These are phyloP conservation scores for Pelecanus crispus DNA, from an alignment of 2,113 vertebrate species.

Conservation along the genomic window DNA sequence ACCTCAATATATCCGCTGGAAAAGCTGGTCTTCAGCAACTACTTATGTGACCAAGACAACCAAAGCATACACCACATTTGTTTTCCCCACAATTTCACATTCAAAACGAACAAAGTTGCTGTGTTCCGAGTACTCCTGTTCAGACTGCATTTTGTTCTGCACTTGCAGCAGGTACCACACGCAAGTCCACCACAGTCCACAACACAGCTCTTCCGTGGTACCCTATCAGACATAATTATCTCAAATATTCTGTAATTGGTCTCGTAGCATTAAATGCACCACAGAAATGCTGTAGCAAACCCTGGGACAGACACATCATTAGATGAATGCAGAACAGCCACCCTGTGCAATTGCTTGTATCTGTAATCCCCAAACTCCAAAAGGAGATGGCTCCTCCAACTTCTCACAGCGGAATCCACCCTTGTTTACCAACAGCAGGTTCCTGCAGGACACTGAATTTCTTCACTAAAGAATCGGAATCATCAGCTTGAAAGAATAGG, in stretches of 20 bases:
- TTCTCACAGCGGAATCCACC: not conserved
- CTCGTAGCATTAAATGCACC: not conserved
- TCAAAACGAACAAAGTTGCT: fast-evolving
- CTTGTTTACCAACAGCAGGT: not conserved
- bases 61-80: not conserved
- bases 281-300: not conserved
- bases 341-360: fast-evolving
- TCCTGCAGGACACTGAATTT: not conserved
- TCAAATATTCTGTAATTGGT: not conserved
- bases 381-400: not conserved
- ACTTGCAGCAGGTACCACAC: not conserved
- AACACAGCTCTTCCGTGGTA: fast-evolving
- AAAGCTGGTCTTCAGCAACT: not conserved
- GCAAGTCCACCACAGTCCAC: fast-evolving
- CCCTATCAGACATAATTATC: not conserved
- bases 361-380: not conserved
- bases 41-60: not conserved
- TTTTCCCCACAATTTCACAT: not conserved
- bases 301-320: not conserved
- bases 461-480: not conserved
- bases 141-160: not conserved
- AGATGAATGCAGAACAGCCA: not conserved
- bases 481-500: not conserved
- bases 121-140: not conserved
- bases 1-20: fast-evolving